Conservation (phyloP, 2,113 vertebrate genomes). For the Prinia subflava region DNA sequence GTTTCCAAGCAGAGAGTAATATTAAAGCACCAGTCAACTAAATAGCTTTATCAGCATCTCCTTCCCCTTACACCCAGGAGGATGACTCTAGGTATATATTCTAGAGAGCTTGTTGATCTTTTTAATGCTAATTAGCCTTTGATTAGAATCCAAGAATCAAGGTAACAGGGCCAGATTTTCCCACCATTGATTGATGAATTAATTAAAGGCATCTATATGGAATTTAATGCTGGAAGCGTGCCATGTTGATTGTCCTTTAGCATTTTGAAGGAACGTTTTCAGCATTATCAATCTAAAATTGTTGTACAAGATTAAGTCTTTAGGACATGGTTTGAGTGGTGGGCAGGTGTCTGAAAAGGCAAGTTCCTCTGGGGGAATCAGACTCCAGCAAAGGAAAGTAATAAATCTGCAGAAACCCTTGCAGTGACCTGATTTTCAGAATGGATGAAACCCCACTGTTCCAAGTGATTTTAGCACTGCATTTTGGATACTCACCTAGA, state of each 20-base stretch:
- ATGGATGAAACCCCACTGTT: neutral
- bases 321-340: neutral
- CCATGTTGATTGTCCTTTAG: conserved; percentile 40
- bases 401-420: neutral
- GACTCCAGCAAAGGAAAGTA: neutral
- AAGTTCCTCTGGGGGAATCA: neutral
- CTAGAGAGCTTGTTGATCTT: conserved; percentile 55
- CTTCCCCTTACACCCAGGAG: neutral
- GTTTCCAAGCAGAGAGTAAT: neutral
- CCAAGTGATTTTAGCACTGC: neutral
- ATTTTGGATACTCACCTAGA: neutral
- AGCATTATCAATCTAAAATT: neutral
- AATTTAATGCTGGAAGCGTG: conserved; percentile 48
- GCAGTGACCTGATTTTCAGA: neutral
- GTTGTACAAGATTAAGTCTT: neutral
- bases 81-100: conserved; percentile 52
- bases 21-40: neutral
- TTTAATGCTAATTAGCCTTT: conserved; percentile 67
- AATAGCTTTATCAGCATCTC: neutral
- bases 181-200: conserved; percentile 70
- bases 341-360: neutral
- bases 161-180: conserved; percentile 43
- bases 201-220: conserved; percentile 57
- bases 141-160: conserved; percentile 69
- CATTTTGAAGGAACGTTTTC: conserved; percentile 15